Evolutionary conservation across 35 echinoderm and acorn worm genomes (phyloP).

Genomic region (Amphiura filiformis): DNA sequence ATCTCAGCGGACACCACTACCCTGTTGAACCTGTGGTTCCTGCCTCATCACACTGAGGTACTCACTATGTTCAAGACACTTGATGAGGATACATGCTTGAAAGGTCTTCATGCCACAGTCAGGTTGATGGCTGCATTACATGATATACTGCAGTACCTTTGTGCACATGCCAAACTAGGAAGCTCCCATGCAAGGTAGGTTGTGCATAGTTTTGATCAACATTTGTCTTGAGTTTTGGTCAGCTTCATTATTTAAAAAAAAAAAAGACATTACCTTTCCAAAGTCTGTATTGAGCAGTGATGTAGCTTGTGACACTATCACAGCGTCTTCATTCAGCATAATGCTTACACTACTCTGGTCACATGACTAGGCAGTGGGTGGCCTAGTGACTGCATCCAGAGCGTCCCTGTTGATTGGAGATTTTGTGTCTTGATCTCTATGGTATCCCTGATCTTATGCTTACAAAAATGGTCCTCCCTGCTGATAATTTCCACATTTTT

Average conservation of each 20-base stretch:
- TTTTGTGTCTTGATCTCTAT: no score
- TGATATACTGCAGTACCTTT: constrained; percentile 93
- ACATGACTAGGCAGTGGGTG: background rate
- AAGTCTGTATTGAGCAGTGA: no score
- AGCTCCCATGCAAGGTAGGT: constrained; percentile 83
- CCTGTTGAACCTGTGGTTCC: constrained; percentile 91
- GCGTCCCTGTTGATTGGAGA: no score
- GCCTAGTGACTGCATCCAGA: background rate
- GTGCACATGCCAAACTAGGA: constrained; percentile 94
- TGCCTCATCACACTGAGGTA: constrained; percentile 89
- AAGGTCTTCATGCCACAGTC: constrained; percentile 51
- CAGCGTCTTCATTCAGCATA: no score
- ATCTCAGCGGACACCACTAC: constrained; percentile 76
- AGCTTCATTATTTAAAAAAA: background rate
- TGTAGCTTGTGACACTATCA: no score
- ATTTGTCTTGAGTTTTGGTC: background rate
- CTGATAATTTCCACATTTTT: no score
- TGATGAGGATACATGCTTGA: constrained; percentile 76
- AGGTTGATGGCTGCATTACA: constrained; percentile 72
- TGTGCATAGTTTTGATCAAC: background rate
- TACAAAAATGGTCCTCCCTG: no score
- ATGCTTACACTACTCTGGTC: background rate
- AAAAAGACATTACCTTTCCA: background rate
- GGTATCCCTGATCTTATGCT: no score
- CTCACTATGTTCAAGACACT: constrained; percentile 90